Evolutionary conservation across 2,113 vertebrate genomes (phyloP).

Genomic region (Mesembrinibis cayennensis): DNA sequence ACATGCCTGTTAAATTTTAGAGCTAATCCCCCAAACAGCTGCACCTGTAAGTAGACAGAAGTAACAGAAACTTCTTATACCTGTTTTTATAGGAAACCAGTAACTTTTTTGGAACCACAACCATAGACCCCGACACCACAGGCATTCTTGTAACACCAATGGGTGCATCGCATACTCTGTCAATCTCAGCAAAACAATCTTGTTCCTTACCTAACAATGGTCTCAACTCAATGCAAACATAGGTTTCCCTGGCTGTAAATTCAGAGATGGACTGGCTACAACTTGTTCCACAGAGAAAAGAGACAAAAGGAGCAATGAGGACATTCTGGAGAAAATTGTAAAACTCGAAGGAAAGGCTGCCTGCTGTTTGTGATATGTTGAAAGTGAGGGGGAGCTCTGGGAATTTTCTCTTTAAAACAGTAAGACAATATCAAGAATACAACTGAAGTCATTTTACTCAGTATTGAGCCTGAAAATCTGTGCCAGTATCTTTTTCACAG

Average conservation of each 20-base stretch:
- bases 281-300: neutral
- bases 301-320: neutral
- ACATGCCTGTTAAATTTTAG: neutral
- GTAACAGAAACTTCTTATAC: neutral
- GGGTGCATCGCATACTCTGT: neutral
- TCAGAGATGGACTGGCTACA: neutral
- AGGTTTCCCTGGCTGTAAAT: neutral
- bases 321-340: neutral
- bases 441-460: neutral
- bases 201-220: neutral
- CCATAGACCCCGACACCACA: neutral
- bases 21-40: neutral
- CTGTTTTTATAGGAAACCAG: neutral
- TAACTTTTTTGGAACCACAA: neutral
- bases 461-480: neutral
- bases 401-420: neutral
- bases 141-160: rapidly evolving
- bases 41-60: neutral
- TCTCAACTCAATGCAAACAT: neutral
- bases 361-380: neutral
- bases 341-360: neutral
- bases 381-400: neutral
- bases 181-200: neutral
- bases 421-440: neutral
- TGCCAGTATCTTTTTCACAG: neutral